Evolutionary conservation across 2,113 vertebrate species (phyloP).

Genomic region (Hippocampus barbouri): DNA sequence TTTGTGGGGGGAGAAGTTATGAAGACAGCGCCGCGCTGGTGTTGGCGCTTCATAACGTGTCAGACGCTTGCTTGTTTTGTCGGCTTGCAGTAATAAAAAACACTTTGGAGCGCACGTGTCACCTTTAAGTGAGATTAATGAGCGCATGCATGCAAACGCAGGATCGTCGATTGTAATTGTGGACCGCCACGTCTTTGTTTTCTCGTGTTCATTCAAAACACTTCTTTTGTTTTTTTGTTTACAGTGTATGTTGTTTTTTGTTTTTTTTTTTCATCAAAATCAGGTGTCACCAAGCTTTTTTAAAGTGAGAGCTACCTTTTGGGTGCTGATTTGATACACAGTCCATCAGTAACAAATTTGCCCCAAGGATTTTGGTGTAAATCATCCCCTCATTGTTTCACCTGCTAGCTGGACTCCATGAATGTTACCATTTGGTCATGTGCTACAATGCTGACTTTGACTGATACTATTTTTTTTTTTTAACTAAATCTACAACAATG

Average conservation of each 20-base stretch:
- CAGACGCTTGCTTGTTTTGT: constrained; percentile 1
- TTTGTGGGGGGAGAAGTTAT: background rate
- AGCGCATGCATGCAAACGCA: background rate
- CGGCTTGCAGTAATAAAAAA: constrained; percentile 6
- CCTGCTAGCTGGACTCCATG: too few species aligned
- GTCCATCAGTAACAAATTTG: too few species aligned
- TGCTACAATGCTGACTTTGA: too few species aligned
- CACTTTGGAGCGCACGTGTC: background rate
- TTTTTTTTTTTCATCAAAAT: too few species aligned
- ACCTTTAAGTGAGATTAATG: constrained; percentile 5
- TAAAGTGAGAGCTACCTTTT: too few species aligned
- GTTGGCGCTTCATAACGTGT: background rate
- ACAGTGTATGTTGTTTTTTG: background rate
- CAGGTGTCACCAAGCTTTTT: too few species aligned
- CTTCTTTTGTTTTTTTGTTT: background rate
- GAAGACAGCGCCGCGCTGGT: background rate
- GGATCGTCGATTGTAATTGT: background rate
- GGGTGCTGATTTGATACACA: too few species aligned
- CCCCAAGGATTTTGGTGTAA: too few species aligned
- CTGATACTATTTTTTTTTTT: too few species aligned
- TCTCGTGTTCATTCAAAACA: background rate
- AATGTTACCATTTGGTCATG: too few species aligned
- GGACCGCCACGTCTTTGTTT: background rate
- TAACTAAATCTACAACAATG: too few species aligned
- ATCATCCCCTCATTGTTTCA: too few species aligned